Conservation (phyloP, 2,113 vertebrate species). For the Corvus hawaiiensis region DNA sequence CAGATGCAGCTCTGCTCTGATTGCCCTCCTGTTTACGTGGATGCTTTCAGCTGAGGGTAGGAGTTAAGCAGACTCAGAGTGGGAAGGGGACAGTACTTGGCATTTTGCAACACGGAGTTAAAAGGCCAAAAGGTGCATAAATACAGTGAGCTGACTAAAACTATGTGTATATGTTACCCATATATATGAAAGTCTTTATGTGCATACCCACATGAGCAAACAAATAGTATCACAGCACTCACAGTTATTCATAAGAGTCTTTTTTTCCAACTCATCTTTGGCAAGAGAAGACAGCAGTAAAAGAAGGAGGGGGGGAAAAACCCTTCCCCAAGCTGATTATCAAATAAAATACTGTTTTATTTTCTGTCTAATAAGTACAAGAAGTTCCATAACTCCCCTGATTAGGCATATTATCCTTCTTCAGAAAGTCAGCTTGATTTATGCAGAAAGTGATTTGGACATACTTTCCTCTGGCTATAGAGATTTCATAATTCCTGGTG, state of each 20-base stretch:
- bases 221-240: not conserved
- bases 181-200: not conserved
- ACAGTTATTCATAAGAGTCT: not conserved
- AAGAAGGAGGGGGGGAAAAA: not conserved
- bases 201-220: not conserved
- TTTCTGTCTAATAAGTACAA: conserved; percentile 95
- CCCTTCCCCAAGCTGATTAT: conserved; percentile 82
- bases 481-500: conserved; percentile 95
- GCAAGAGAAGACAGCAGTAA: conserved; percentile 66
- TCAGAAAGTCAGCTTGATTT: conserved; percentile 88
- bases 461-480: conserved; percentile 84
- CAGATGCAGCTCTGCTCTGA: not conserved
- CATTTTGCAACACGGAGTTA: not conserved
- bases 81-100: not conserved
- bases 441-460: conserved; percentile 85
- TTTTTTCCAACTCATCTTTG: conserved; percentile 45
- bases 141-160: not conserved
- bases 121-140: not conserved
- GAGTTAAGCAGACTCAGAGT: not conserved
- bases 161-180: not conserved
- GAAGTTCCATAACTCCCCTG: conserved; percentile 89
- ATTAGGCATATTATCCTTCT: conserved; percentile 88
- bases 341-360: conserved; percentile 89
- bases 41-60: not conserved
- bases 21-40: not conserved